Percentiles rank a stretch among this genome's conserved stretches.
These are phyloP conservation scores for Entosphenus tridentatus DNA, from an alignment of 2,113 vertebrate species.

Conservation along the genomic window DNA sequence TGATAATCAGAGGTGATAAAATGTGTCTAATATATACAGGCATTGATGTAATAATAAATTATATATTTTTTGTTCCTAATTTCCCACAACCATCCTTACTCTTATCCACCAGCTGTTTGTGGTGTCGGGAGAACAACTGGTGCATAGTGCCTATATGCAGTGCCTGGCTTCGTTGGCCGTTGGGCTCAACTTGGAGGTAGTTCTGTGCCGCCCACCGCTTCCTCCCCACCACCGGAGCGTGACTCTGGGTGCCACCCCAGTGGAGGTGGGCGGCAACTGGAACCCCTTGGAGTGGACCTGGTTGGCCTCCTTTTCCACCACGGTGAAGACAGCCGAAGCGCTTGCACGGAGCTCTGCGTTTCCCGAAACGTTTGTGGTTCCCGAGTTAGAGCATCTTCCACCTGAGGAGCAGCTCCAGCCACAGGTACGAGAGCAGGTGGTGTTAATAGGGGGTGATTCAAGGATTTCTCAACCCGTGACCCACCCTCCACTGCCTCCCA, in stretches of 20 bases:
- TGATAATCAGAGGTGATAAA: no score
- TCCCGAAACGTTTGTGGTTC: constrained; percentile 65
- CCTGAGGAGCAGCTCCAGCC: constrained; percentile 41
- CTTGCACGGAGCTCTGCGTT: constrained; percentile 57
- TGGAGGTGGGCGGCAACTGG: constrained; percentile 22
- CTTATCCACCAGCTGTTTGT: constrained; percentile 23
- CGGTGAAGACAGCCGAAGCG: constrained; percentile 76
- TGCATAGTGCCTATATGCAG: constrained; percentile 94
- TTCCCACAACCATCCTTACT: not conserved
- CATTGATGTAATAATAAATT: no score
- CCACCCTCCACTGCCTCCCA: no score
- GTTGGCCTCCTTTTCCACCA: constrained; percentile 82
- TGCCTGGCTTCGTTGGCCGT: constrained; percentile 74
- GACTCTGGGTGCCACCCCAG: constrained; percentile 29
- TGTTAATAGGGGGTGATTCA: no score
- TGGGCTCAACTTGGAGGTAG: constrained; percentile 63
- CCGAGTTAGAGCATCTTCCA: constrained; percentile 67
- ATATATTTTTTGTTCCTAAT: no score
- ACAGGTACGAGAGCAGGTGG: not conserved
- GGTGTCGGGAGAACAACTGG: constrained; percentile 80
- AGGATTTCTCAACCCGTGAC: no score
- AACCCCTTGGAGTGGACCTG: constrained; percentile 75
- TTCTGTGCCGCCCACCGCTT: constrained; percentile 48
- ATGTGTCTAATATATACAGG: no score
- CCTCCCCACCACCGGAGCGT: constrained; percentile 45